Percentiles rank a stretch among this genome's conserved stretches.
These are phyloP conservation scores for Catocala nupta DNA, from an alignment of 2,888 invertebrate genomes.

Conservation along the genomic window DNA sequence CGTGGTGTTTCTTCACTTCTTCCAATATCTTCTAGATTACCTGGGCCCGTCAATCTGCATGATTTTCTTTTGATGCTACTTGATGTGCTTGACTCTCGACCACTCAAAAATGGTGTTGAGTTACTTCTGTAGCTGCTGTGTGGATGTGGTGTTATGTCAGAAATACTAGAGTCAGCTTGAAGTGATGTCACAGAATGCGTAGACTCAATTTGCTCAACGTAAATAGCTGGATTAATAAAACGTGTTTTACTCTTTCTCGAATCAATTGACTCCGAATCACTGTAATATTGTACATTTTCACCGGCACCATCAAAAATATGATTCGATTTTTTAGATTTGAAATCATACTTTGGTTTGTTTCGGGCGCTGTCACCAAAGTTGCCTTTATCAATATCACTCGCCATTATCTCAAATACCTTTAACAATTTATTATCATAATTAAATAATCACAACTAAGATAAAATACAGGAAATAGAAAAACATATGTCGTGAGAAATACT, in stretches of 20 bases:
- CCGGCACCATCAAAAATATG: conserved; percentile 82
- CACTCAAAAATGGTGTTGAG: conserved; percentile 79
- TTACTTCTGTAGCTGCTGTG: conserved; percentile 79
- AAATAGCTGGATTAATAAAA: conserved; percentile 89
- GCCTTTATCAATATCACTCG: conserved; percentile 70
- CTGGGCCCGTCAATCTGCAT: conserved; percentile 63
- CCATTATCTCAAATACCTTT: conserved; percentile 63
- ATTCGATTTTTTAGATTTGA: conserved; percentile 63
- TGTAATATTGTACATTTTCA: conserved; percentile 77
- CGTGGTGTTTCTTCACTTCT: conserved; percentile 70
- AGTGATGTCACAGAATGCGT: conserved; percentile 79
- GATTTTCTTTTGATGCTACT: conserved; percentile 77
- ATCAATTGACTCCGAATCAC: conserved; percentile 77
- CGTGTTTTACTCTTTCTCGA: conserved; percentile 80
- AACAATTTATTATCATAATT: conserved; percentile 46
- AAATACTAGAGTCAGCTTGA: conserved; percentile 68
- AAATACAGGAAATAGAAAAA: conserved; percentile 58
- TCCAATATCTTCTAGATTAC: conserved; percentile 40
- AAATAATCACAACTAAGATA: conserved; percentile 42
- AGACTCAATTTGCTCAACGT: conserved; percentile 82
- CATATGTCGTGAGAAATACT: conserved; percentile 38
- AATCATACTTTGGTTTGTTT: conserved; percentile 57
- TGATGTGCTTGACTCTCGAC: conserved; percentile 73
- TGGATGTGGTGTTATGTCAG: conserved; percentile 80
- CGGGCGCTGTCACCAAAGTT: conserved; percentile 78